Evolutionary conservation across 2,888 invertebrate species (phyloP).

Genomic region (Danaus chrysippus): DNA sequence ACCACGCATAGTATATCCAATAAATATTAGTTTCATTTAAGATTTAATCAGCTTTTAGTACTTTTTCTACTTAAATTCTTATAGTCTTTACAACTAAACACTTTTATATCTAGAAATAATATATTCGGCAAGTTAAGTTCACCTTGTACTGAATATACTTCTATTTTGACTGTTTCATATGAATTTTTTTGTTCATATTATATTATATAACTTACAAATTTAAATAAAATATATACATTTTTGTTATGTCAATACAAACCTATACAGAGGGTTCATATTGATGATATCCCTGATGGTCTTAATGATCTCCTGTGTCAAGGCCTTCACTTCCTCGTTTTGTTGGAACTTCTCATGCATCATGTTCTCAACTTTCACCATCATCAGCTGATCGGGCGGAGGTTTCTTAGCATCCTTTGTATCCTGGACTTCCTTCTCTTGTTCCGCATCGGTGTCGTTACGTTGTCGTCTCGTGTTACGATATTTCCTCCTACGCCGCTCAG

Average conservation of each 20-base stretch:
- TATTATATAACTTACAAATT: too few species aligned
- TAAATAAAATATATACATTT: neutral
- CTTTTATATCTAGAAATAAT: too few species aligned
- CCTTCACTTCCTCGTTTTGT: slow-evolving; percentile 97
- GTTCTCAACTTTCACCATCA: slow-evolving; percentile 98
- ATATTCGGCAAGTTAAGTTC: too few species aligned
- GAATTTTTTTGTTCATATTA: too few species aligned
- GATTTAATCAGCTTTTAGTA: too few species aligned
- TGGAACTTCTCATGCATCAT: slow-evolving; percentile 91
- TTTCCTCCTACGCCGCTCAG: slow-evolving; percentile 77
- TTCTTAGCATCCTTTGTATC: slow-evolving; percentile 47
- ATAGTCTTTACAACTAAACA: too few species aligned
- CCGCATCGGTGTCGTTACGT: slow-evolving; percentile 21
- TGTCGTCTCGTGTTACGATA: slow-evolving; percentile 59
- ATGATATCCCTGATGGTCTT: slow-evolving; percentile 99
- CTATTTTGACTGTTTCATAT: too few species aligned
- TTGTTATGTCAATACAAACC: slow-evolving; percentile 52
- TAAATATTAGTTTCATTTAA: too few species aligned
- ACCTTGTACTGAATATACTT: too few species aligned
- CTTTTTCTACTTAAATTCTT: too few species aligned
- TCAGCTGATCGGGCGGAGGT: slow-evolving; percentile 65
- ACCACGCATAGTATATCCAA: too few species aligned
- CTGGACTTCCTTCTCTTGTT: slow-evolving; percentile 33
- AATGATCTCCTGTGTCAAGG: slow-evolving; percentile 96
- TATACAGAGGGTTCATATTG: slow-evolving; percentile 96